These are phyloP conservation scores for Psittacula cyanocephala DNA, from an alignment of 2,113 vertebrate species.

Conservation along the genomic window DNA sequence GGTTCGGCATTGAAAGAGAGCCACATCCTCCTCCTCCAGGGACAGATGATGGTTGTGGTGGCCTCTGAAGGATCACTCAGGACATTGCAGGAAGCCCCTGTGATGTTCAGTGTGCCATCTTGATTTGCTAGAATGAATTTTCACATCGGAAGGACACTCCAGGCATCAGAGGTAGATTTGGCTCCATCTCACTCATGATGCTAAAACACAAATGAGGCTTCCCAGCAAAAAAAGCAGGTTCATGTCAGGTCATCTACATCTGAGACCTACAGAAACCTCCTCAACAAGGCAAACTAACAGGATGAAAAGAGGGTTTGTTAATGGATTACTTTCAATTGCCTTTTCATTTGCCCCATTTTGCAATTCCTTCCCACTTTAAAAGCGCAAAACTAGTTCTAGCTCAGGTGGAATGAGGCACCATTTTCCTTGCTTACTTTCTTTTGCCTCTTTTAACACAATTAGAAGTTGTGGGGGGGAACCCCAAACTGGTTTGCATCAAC, in stretches of 20 bases:
- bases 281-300: background rate
- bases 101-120: background rate
- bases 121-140: background rate
- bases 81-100: background rate
- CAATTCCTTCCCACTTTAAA: background rate
- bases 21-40: background rate
- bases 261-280: background rate
- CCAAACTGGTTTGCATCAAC: background rate
- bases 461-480: background rate
- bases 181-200: background rate
- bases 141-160: background rate
- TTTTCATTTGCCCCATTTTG: background rate
- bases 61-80: background rate
- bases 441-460: background rate
- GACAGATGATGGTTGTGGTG: background rate
- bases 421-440: conserved; percentile 3
- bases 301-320: background rate
- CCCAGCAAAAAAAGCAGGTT: background rate
- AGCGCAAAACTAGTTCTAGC: background rate
- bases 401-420: background rate
- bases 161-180: background rate
- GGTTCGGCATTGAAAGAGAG: background rate
- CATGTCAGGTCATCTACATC: background rate
- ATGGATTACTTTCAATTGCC: background rate
- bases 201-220: background rate